A percentile compares a stretch with the other conserved stretches of the same genome.
phyloP scores from a whole-genome alignment of 2,888 invertebrate species.

The Pristionchus maxplancki region DNA sequence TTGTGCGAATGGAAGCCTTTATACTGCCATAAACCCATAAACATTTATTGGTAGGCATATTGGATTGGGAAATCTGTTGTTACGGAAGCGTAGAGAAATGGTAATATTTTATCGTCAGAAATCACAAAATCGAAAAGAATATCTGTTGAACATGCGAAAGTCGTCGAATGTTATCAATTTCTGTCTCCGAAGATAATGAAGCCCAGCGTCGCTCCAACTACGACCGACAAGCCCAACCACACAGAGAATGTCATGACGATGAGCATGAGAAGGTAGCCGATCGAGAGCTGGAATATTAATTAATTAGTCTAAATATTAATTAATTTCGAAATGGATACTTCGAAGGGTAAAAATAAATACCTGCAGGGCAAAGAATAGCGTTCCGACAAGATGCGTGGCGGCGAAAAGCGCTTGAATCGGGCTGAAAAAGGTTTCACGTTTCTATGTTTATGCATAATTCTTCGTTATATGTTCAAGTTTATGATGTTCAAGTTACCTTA shows the following conservation, averaged over 20 bases:
- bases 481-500: neutral
- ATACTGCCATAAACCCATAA: no score
- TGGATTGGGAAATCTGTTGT: no score
- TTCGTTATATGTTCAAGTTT: neutral
- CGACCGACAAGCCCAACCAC: conserved; percentile 72
- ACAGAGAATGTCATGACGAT: conserved; percentile 76
- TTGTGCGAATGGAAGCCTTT: no score
- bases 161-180: no score
- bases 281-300: conserved; percentile 46
- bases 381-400: neutral
- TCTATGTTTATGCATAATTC: neutral
- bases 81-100: no score
- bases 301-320: neutral
- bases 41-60: no score
- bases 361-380: neutral
- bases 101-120: no score
- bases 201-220: conserved; percentile 65
- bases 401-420: neutral
- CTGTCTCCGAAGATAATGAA: conserved; percentile 70
- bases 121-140: no score
- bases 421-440: neutral
- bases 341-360: no score
- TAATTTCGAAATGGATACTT: neutral
- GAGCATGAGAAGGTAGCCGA: conserved; percentile 74
- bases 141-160: no score